phyloP scores from a whole-genome alignment of 2,888 invertebrate species.

The Petrolisthes manimaculis region DNA sequence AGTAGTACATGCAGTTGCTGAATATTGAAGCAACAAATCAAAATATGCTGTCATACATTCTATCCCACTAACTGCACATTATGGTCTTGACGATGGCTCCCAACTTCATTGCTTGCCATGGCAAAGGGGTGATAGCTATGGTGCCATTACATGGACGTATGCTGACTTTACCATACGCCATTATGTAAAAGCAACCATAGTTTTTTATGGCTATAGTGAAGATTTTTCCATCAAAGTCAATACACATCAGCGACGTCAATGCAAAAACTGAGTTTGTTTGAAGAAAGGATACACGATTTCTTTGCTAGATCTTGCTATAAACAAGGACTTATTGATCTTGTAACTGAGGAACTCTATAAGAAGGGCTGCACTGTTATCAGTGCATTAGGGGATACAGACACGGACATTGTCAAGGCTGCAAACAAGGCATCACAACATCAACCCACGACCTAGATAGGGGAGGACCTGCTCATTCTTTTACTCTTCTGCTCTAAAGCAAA shows the following conservation, averaged over 20 bases:
- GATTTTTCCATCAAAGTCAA: neutral
- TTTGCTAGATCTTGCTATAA: constrained; percentile 24
- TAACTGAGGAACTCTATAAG: constrained; percentile 28
- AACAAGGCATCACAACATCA: constrained; percentile 4
- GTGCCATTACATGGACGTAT: neutral
- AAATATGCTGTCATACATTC: neutral
- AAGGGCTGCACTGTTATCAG: constrained; percentile 23
- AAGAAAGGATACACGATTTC: constrained; percentile 22
- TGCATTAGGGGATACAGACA: constrained; percentile 15
- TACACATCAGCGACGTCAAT: constrained; percentile 27
- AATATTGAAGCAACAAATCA: neutral
- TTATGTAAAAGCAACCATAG: neutral
- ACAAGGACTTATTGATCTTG: constrained; percentile 29
- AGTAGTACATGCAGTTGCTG: neutral
- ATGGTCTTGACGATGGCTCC: neutral
- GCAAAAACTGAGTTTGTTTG: neutral
- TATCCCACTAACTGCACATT: neutral
- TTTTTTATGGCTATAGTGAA: neutral
- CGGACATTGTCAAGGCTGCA: constrained; percentile 30
- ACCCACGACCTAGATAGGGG: constrained; percentile 16
- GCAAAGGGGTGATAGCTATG: neutral
- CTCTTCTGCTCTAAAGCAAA: neutral
- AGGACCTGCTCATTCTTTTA: neutral
- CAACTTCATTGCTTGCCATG: neutral
- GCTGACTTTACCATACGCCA: neutral